Percentiles rank a stretch among this genome's conserved stretches.
Conservation (phyloP, 2,113 vertebrate genomes). For the Leucopsar rothschildi region DNA sequence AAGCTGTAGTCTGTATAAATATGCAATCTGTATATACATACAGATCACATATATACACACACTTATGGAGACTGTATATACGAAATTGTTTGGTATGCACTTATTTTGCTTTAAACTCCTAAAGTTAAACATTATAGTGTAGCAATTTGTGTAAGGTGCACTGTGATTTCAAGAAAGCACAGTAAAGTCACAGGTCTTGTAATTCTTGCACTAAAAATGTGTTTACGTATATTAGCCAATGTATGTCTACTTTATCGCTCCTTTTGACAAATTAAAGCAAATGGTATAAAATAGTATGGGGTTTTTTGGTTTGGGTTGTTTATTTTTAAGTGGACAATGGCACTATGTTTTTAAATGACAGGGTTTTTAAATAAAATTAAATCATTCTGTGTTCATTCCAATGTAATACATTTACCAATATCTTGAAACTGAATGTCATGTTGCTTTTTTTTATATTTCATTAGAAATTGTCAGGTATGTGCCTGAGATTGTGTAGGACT, state of each 20-base stretch:
- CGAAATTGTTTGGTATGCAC: slow-evolving; percentile 79
- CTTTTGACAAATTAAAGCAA: slow-evolving; percentile 72
- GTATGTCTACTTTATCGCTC: slow-evolving; percentile 80
- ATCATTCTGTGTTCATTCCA: slow-evolving; percentile 75
- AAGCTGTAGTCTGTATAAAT: slow-evolving; percentile 63
- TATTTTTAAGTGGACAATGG: slow-evolving; percentile 76
- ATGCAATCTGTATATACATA: slow-evolving; percentile 72
- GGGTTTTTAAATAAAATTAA: slow-evolving; percentile 77
- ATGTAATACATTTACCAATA: slow-evolving; percentile 75
- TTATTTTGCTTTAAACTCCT: slow-evolving; percentile 76
- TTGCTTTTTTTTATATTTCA: slow-evolving; percentile 74
- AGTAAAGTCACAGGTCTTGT: slow-evolving; percentile 84
- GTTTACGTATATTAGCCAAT: slow-evolving; percentile 84
- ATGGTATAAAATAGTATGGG: slow-evolving; percentile 73
- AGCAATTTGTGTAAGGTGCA: slow-evolving; percentile 84
- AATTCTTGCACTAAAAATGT: slow-evolving; percentile 87
- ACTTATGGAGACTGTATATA: slow-evolving; percentile 78
- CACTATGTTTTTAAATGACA: slow-evolving; percentile 81
- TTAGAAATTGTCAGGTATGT: slow-evolving; percentile 78
- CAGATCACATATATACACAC: slow-evolving; percentile 70
- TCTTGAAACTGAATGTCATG: slow-evolving; percentile 79
- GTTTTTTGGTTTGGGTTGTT: slow-evolving; percentile 51
- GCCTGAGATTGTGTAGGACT: slow-evolving; percentile 78
- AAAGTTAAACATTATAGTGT: slow-evolving; percentile 77
- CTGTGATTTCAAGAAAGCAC: slow-evolving; percentile 84